These are phyloP conservation scores for Camponotus floridanus DNA, from an alignment of 1,140 invertebrate species.

Conservation along the genomic window DNA sequence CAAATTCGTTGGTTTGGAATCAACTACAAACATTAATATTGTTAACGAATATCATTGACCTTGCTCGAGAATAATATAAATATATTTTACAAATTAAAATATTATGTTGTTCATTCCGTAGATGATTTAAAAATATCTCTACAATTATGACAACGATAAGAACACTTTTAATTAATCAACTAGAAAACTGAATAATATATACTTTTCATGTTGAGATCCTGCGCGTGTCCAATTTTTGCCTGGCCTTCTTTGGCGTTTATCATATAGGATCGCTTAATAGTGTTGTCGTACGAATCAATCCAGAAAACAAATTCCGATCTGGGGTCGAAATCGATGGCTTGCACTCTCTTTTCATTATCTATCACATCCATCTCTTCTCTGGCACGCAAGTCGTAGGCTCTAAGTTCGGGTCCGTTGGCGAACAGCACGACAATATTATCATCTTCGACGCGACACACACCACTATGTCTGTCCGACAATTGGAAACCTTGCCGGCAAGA, in stretches of 20 bases:
- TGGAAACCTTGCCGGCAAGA: constrained; percentile 94
- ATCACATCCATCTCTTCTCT: constrained; percentile 92
- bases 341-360: constrained; percentile 93
- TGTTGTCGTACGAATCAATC: constrained; percentile 96
- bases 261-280: constrained; percentile 96
- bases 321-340: constrained; percentile 95
- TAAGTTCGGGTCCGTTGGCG: constrained; percentile 95
- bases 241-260: constrained; percentile 91
- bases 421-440: constrained; percentile 89
- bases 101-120: not conserved
- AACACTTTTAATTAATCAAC: not conserved
- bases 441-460: constrained; percentile 92
- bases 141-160: no score
- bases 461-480: constrained; percentile 91
- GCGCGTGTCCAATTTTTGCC: constrained; percentile 94
- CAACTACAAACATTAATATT: constrained; percentile 82
- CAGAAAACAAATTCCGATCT: constrained; percentile 95
- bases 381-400: constrained; percentile 90
- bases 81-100: not conserved
- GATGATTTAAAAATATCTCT: not conserved
- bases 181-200: constrained; percentile 49
- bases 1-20: constrained; percentile 93
- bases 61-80: not conserved
- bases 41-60: not conserved
- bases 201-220: constrained; percentile 94